A percentile compares a stretch with the other conserved stretches of the same genome.
Conservation (phyloP, 2,797 vertebrate species). For the Pristis pectinata region DNA sequence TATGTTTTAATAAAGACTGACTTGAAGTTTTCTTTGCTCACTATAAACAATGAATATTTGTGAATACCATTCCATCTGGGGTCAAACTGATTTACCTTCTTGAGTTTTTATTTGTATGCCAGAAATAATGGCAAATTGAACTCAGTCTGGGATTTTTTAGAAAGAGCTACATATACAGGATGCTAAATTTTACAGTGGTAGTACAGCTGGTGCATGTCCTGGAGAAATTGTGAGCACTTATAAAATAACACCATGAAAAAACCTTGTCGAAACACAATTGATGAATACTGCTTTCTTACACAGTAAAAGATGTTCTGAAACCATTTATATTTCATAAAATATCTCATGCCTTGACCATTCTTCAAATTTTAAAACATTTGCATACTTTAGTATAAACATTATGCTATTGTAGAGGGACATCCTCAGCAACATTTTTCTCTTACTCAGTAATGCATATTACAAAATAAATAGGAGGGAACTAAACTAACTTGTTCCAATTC, state of each 20-base stretch:
- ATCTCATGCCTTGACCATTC: neutral
- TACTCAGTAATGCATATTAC: neutral
- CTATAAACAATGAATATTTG: neutral
- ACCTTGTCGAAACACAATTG: neutral
- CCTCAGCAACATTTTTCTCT: conserved; percentile 17
- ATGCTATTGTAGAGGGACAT: neutral
- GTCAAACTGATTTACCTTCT: neutral
- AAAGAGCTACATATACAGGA: neutral
- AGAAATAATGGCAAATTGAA: neutral
- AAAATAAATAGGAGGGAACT: neutral
- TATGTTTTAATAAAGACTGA: neutral
- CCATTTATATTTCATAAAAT: neutral
- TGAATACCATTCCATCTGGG: neutral
- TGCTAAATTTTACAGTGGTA: neutral
- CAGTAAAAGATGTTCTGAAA: no score
- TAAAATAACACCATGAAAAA: neutral
- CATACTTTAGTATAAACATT: neutral
- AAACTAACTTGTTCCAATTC: conserved; percentile 42
- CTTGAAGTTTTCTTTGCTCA: neutral
- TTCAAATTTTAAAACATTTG: no score
- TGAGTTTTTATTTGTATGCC: neutral
- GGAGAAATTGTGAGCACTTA: neutral
- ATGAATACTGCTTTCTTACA: neutral
- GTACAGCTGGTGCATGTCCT: neutral
- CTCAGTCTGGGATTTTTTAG: neutral